Conservation (phyloP, 2,888 invertebrate species). For the Lepidocyrtoides sp. region DNA sequence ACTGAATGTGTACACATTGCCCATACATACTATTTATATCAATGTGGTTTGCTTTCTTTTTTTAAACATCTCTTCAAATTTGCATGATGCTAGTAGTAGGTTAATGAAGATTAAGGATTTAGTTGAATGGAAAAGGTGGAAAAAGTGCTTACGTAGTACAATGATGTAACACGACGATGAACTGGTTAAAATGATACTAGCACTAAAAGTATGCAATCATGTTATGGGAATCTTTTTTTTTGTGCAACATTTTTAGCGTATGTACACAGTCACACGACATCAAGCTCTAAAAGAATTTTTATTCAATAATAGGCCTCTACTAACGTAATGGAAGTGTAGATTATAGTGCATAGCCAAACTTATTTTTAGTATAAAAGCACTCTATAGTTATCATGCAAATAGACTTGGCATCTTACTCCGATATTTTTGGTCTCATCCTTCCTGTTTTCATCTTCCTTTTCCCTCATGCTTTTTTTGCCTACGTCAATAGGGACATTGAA, state of each 20-base stretch:
- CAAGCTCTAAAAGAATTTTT: conserved; percentile 1
- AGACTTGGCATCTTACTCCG: conserved; percentile 71
- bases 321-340: too few species aligned
- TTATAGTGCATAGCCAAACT: neutral
- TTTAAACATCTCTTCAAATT: neutral
- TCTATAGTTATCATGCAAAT: conserved; percentile 51
- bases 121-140: conserved; percentile 45
- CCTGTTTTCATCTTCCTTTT: conserved; percentile 45
- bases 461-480: conserved; percentile 39
- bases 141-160: conserved; percentile 57
- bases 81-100: neutral
- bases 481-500: conserved; percentile 78
- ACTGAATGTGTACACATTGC: too few species aligned
- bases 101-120: neutral
- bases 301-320: neutral
- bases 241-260: conserved; percentile 30
- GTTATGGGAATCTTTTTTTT: conserved; percentile 17
- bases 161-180: conserved; percentile 15
- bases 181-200: conserved; percentile 9
- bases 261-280: conserved; percentile 41
- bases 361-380: conserved; percentile 1
- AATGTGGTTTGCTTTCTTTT: neutral
- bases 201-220: neutral
- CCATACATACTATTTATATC: too few species aligned
- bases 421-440: conserved; percentile 73